A percentile compares a stretch with the other conserved stretches of the same genome.
phyloP scores from a whole-genome alignment of 35 echinoderm and acorn worm species.

The Diadema setosum region DNA sequence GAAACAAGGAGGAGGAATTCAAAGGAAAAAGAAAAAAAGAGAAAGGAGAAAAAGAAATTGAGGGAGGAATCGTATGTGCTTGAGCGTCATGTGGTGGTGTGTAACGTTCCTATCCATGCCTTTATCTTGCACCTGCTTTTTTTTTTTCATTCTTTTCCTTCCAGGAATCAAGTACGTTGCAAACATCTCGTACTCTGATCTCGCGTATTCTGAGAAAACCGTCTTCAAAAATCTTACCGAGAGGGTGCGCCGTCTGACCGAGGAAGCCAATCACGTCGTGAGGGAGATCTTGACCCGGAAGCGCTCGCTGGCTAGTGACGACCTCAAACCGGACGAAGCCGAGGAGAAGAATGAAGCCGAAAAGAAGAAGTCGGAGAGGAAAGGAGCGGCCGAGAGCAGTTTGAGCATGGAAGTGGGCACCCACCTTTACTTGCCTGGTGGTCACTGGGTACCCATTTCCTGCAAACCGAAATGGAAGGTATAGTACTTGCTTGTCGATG shows the following conservation, averaged over 20 bases:
- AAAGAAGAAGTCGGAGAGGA: neutral
- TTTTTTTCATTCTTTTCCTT: no score
- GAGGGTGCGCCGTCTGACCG: neutral
- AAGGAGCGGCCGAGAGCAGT: neutral
- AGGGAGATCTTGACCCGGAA: neutral
- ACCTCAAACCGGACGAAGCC: neutral
- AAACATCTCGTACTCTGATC: neutral
- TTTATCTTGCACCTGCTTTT: no score
- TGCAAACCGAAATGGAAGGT: constrained; percentile 94
- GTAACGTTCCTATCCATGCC: no score
- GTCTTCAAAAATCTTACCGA: neutral
- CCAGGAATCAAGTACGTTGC: neutral
- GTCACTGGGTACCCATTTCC: constrained; percentile 62
- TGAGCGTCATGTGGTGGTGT: no score
- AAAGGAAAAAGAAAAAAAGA: no score
- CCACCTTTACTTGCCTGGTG: constrained; percentile 53
- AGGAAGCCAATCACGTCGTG: neutral
- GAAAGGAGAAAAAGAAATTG: no score
- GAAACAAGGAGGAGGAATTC: no score
- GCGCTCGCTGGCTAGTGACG: no score
- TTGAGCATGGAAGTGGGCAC: neutral
- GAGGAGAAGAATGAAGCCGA: neutral
- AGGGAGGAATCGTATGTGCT: no score
- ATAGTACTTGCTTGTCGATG: no score
- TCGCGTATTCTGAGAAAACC: neutral